These are phyloP conservation scores for Macroglossus sobrinus DNA, from an alignment of 2,113 vertebrate species.

Conservation along the genomic window DNA sequence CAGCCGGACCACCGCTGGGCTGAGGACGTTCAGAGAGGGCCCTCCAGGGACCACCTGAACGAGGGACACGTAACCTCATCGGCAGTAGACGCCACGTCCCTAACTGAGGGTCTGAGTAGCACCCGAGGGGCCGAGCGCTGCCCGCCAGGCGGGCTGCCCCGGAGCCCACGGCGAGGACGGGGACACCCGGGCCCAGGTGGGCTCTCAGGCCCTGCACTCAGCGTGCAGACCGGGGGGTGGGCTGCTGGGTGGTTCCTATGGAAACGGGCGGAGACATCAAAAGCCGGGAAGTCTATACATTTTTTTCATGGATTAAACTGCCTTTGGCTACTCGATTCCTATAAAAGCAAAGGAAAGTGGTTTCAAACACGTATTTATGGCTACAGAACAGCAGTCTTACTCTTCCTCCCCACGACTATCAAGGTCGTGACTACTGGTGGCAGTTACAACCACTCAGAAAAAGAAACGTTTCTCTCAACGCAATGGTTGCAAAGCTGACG, in stretches of 20 bases:
- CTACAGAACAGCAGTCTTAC: not conserved
- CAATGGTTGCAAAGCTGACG: not conserved
- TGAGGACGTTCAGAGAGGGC: no score
- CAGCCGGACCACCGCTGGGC: no score
- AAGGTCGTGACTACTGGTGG: not conserved
- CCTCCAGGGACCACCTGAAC: no score
- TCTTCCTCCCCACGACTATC: not conserved
- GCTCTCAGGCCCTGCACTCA: no score
- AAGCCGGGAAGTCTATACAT: not conserved
- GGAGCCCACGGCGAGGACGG: no score
- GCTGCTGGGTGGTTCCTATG: not conserved
- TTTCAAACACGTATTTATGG: not conserved
- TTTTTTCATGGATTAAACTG: not conserved
- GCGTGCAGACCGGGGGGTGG: no score
- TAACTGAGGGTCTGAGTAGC: not conserved
- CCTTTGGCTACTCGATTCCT: not conserved
- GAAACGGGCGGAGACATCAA: not conserved
- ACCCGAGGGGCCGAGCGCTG: no score
- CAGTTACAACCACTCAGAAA: not conserved
- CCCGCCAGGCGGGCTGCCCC: not conserved
- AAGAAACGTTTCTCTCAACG: not conserved
- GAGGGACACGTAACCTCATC: no score
- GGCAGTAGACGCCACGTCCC: fast-evolving
- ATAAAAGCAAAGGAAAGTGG: not conserved
- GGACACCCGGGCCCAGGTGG: no score